These are phyloP conservation scores for Globodera rostochiensis DNA, from an alignment of 1,140 invertebrate genomes.

Conservation along the genomic window DNA sequence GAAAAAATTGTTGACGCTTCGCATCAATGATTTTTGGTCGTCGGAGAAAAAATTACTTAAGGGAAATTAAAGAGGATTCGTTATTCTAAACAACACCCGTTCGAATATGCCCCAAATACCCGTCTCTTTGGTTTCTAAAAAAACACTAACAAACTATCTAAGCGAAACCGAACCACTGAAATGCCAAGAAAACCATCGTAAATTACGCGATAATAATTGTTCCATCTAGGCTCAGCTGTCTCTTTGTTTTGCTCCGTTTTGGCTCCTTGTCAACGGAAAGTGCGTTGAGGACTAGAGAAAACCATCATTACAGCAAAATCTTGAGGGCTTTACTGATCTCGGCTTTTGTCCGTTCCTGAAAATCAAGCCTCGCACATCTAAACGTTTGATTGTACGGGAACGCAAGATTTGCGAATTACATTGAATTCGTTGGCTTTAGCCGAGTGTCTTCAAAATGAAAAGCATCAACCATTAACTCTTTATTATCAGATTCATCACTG, in stretches of 20 bases:
- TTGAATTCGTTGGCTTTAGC: neutral
- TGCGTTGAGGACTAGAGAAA: conserved; percentile 30
- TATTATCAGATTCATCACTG: neutral
- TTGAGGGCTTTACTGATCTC: conserved; percentile 2
- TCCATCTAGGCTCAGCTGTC: conserved; percentile 17
- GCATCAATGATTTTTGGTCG: conserved; percentile 32
- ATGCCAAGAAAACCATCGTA: too few relatives aligned
- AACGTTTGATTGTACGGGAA: conserved; percentile 1
- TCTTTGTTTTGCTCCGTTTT: conserved; percentile 32
- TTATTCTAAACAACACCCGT: neutral
- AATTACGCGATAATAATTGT: conserved; percentile 25
- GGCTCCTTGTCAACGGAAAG: conserved; percentile 38
- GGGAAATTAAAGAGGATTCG: neutral
- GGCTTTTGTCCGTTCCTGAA: conserved; percentile 14
- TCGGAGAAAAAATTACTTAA: conserved; percentile 30
- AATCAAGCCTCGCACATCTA: conserved; percentile 16
- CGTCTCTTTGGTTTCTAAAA: too few relatives aligned
- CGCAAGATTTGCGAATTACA: neutral
- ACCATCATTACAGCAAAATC: too few relatives aligned
- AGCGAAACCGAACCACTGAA: too few relatives aligned
- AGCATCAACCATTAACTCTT: neutral
- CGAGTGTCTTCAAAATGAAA: neutral
- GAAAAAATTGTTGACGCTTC: conserved; percentile 33
- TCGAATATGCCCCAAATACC: too few relatives aligned
- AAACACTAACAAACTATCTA: too few relatives aligned